Evolutionary conservation across 1,140 invertebrate species (phyloP).

Genomic region (Euwallacea fornicatus): DNA sequence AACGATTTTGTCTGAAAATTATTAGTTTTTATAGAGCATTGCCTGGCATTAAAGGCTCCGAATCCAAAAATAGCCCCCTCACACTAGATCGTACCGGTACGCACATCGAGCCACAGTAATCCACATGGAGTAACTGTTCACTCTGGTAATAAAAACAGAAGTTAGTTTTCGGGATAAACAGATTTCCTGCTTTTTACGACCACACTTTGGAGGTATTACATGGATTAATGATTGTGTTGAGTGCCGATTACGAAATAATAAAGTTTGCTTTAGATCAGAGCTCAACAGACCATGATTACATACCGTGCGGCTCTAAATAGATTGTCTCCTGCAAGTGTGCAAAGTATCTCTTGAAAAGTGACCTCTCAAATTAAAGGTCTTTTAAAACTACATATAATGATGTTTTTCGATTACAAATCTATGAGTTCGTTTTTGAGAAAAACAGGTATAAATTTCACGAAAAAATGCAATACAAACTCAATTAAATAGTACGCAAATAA

Average conservation of each 20-base stretch:
- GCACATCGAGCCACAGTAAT: conserved; percentile 8
- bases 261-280: neutral
- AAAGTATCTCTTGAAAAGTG: no score
- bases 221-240: conserved; percentile 9
- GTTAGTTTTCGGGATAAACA: neutral
- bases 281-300: neutral
- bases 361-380: no score
- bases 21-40: neutral
- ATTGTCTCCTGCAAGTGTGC: no score
- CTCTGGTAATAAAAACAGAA: conserved; percentile 15
- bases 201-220: conserved; percentile 9
- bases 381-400: no score
- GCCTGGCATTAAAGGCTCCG: neutral
- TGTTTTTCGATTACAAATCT: no score
- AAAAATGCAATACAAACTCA: no score
- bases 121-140: conserved; percentile 7
- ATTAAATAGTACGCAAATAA: no score
- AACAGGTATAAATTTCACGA: no score
- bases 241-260: neutral
- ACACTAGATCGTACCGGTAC: neutral
- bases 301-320: no score
- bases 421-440: no score
- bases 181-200: conserved; percentile 19
- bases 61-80: neutral
- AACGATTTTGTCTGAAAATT: neutral